These are phyloP conservation scores for Microchrysa polita DNA, from an alignment of 2,888 invertebrate species.

Conservation along the genomic window DNA sequence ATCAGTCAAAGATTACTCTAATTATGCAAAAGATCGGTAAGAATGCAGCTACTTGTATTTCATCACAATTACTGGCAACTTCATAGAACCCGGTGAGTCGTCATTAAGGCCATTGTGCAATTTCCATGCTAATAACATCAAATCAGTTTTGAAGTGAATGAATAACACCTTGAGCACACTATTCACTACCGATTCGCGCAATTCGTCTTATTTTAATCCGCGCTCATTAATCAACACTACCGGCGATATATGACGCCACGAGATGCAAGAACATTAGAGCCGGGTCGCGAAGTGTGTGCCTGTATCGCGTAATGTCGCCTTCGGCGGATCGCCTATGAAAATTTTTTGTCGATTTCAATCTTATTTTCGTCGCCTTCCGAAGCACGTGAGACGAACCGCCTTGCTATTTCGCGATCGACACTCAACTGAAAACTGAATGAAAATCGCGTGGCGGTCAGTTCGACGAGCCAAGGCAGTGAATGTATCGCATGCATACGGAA, in stretches of 20 bases:
- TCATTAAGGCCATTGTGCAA: slow-evolving; percentile 35
- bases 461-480: slow-evolving; percentile 11
- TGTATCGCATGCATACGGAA: slow-evolving; percentile 15
- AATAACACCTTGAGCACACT: slow-evolving; percentile 39
- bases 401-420: slow-evolving; percentile 36
- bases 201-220: background rate
- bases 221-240: slow-evolving; percentile 27
- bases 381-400: background rate
- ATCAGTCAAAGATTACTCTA: slow-evolving; percentile 34
- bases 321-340: background rate
- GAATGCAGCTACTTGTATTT: background rate
- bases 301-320: background rate
- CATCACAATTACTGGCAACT: background rate
- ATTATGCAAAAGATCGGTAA: slow-evolving; percentile 26
- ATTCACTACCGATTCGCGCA: slow-evolving; percentile 3
- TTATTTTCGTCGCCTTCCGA: background rate
- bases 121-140: slow-evolving; percentile 30
- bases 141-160: slow-evolving; percentile 24
- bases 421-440: slow-evolving; percentile 19
- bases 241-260: background rate
- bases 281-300: slow-evolving; percentile 10
- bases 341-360: background rate
- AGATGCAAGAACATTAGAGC: background rate
- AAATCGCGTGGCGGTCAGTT: slow-evolving; percentile 23
- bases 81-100: background rate